These are phyloP conservation scores for Drosophila willistoni DNA, from an alignment of 1,140 invertebrate species.

Conservation along the genomic window DNA sequence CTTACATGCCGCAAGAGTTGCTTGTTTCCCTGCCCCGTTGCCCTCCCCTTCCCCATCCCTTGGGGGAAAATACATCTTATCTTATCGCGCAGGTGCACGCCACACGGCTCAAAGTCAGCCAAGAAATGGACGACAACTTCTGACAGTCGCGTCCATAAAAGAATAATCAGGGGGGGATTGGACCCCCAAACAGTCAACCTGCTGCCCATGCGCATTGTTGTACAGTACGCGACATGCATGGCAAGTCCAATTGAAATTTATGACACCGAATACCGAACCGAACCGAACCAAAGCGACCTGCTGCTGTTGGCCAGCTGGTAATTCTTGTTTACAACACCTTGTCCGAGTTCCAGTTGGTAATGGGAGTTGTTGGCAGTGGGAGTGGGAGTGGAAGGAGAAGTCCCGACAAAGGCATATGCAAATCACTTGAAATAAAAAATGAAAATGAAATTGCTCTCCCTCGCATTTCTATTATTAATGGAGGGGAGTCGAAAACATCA, in stretches of 20 bases:
- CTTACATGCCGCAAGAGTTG: slow-evolving; percentile 75
- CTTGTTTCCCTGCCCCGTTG: slow-evolving; percentile 1
- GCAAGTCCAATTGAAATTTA: slow-evolving; percentile 40
- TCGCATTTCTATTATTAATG: slow-evolving; percentile 12
- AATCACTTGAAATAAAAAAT: slow-evolving; percentile 63
- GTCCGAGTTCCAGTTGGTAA: slow-evolving; percentile 1
- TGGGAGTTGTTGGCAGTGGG: neutral
- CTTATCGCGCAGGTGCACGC: slow-evolving; percentile 79
- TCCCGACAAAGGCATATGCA: slow-evolving; percentile 49
- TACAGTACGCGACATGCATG: slow-evolving; percentile 55
- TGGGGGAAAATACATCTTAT: slow-evolving; percentile 51
- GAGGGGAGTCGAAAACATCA: slow-evolving; percentile 54
- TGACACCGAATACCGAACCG: slow-evolving; percentile 28
- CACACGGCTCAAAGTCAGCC: slow-evolving; percentile 52
- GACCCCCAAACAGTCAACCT: slow-evolving; percentile 12
- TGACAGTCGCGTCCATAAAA: slow-evolving; percentile 38
- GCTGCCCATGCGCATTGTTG: slow-evolving; percentile 46
- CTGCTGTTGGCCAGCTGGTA: slow-evolving; percentile 4
- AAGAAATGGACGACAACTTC: slow-evolving; percentile 41
- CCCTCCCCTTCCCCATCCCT: neutral
- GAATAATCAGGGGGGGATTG: slow-evolving; percentile 16
- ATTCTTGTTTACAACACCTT: slow-evolving; percentile 45
- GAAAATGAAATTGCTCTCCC: slow-evolving; percentile 51
- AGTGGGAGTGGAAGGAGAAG: neutral
- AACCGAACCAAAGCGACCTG: too few species aligned